Evolutionary conservation across 2,113 vertebrate species (phyloP).

Genomic region (Protobothrops mucrosquamatus): DNA sequence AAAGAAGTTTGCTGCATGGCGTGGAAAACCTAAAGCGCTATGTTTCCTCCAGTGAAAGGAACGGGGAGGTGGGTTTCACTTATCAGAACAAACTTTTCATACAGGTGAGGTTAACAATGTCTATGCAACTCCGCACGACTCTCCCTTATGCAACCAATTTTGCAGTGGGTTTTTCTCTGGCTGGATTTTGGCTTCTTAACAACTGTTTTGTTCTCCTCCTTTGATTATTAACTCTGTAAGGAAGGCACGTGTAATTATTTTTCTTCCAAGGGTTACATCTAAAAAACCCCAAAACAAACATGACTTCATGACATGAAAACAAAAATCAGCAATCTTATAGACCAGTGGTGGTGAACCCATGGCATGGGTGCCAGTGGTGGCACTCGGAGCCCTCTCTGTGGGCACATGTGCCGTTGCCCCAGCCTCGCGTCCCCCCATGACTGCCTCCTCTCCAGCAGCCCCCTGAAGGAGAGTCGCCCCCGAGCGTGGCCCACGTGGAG

Average conservation of each 20-base stretch:
- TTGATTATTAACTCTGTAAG: background rate
- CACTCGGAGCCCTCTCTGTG: too few relatives aligned
- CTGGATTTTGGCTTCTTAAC: background rate
- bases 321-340: background rate
- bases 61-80: background rate
- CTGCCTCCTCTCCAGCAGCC: too few relatives aligned
- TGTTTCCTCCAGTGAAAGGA: background rate
- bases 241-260: background rate
- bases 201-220: background rate
- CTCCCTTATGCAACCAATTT: background rate
- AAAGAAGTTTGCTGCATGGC: too few relatives aligned
- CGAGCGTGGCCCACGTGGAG: too few relatives aligned
- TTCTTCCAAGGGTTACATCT: background rate
- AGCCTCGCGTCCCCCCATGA: too few relatives aligned
- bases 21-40: background rate
- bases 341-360: background rate
- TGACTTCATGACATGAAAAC: background rate
- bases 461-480: too few relatives aligned
- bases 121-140: background rate
- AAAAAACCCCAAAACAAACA: background rate
- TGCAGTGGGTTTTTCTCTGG: background rate
- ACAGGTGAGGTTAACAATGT: background rate
- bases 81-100: background rate
- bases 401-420: too few relatives aligned
- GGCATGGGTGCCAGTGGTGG: too few relatives aligned